Base-by-base conservation (phyloP, 2,797 vertebrate genomes). In the Sebastes reedi region DNA sequence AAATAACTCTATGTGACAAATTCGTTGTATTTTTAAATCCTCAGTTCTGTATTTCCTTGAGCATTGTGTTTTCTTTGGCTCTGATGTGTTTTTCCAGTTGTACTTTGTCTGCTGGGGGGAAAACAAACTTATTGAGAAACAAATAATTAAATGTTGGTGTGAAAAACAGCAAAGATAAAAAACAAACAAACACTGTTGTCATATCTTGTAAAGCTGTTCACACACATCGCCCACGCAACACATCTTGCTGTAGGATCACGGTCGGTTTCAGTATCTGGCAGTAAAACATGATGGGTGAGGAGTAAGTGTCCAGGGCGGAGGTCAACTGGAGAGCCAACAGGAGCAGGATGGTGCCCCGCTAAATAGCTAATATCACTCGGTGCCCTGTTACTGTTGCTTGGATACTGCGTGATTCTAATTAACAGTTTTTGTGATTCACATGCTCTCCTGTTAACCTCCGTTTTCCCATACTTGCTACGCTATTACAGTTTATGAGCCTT, bases 331-430 rank as follows among this genome's bases (percentile, higher is more conserved):
- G 84, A 70, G 72, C 70, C 80, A 86, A 85, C 72, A 67, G 82
- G 67, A 82, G 64, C 77, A 86, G 75, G 60, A 80, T 27, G 85
- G 34, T 14, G 69, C 65, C 75, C 82, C 24, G 0, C 67, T 82
- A 83, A 90, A 83, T 32, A 75, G 77, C 80, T 82, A 54, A 77
- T 81, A 84, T 86, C 61, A 62, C 78, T 46, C 13, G 2, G 62
- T 55, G 75, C 24, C 67, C 69, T 58, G 42, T 29, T 64, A 55
- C 84, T 70, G 91, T 93, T 94, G 90, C 91, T 80, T 92, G 78
- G 93, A 88, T 87, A 92, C 90, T 5, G 54, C 58, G 80, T 82
- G 81, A 81, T 84, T 88, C 83, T 88, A 91, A 93, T 94, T 86
- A 93, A 86, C 74, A 77, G 68, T 86, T 82, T 82, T 81, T 60